Evolutionary conservation across 2,113 vertebrate species (phyloP).

Genomic region (Zootoca vivipara): DNA sequence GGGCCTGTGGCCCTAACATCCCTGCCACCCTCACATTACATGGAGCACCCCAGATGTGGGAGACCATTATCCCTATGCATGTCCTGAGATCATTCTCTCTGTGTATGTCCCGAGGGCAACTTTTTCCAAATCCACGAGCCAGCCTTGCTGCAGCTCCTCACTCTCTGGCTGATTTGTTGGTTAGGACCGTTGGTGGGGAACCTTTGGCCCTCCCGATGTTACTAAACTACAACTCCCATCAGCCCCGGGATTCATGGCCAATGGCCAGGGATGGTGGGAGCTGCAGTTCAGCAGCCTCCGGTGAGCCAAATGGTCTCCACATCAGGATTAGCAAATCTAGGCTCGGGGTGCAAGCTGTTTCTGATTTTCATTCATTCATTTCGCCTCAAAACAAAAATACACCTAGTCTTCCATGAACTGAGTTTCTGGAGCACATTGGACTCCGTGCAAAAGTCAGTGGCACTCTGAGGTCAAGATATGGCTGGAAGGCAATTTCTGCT

Average conservation of each 20-base stretch:
- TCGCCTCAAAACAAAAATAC: neutral
- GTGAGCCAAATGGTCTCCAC: no score
- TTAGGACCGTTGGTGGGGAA: no score
- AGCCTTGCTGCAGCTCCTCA: neutral
- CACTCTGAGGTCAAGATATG: neutral
- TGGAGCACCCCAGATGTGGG: neutral
- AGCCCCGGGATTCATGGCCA: no score
- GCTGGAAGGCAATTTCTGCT: no score
- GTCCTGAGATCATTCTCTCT: neutral
- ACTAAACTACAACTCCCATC: no score
- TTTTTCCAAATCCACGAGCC: neutral
- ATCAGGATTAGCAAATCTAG: no score
- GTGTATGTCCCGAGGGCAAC: neutral
- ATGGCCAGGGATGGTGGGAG: no score
- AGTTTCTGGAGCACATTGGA: neutral
- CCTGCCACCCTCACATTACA: neutral
- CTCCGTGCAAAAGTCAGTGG: neutral
- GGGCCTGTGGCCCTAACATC: neutral
- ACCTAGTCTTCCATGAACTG: neutral
- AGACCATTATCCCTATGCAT: neutral
- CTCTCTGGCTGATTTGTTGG: neutral
- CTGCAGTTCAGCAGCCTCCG: no score
- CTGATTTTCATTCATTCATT: neutral
- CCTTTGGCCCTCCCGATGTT: no score
- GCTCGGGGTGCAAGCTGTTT: neutral